Base-by-base conservation (phyloP, 2,797 vertebrate genomes). In the Malacoraja senta region DNA sequence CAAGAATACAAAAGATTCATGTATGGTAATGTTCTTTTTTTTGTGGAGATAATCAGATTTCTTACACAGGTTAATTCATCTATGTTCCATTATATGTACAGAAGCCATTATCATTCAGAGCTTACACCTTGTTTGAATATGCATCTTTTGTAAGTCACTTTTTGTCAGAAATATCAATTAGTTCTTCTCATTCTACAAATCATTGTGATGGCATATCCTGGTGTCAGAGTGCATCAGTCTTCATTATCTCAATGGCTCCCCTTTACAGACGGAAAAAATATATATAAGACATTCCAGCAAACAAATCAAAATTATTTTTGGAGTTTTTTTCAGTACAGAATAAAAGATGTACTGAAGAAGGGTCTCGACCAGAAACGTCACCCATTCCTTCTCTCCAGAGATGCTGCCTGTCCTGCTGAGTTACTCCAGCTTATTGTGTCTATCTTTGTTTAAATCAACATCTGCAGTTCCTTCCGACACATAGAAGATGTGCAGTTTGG, bases 1-100 rank as follows among this genome's bases (percentile, higher is more conserved):
- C 26, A 68, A 88, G 84, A 88, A 88, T 65, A 65, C 29, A 32
- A 88, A 88, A 88, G 61, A 32, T 88, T 68, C 68, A 88, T 88
- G 84, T n/a, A 32, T 63, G n/a, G 29, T 68, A 88, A 65, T 88
- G 61, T 32, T 29, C 61, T 8, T 88, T 68, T 63, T 88, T 61
- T 88, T 53, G 44, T 38, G 1, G 8, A 32, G 61, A 35, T n/a
- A 68, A 88, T 88, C 84, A 88, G 84, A 35, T 88, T 88, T 63
- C n/a, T 68, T 88, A 6, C 19, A 35, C n/a, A 65, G 84, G 84
- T 68, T 88, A 88, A 65, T 88, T 17, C 65, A 88, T 88, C 61
- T 35, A 68, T 88, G 17, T 65, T 35, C 84, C n/a, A 68, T 88
- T 21, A 32, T 32, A 65, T 88, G 32, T 21, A 32, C 84, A 65